phyloP scores from a whole-genome alignment of 2,888 invertebrate genomes.

The Yponomeuta sedellus region DNA sequence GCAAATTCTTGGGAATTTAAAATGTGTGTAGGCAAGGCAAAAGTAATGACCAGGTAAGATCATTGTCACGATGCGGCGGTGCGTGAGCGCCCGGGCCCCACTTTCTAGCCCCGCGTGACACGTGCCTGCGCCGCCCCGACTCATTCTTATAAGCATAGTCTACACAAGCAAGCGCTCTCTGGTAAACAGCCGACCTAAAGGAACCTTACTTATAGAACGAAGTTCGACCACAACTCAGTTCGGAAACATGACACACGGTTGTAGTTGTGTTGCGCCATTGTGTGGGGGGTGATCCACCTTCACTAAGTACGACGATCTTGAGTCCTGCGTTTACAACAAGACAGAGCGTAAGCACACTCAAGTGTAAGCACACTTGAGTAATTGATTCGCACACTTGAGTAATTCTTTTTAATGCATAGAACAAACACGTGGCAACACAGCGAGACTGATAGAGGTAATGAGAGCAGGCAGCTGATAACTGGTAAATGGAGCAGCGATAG shows the following conservation, averaged over 20 bases:
- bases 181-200: no score
- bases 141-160: neutral
- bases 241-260: no score
- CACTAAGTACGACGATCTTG: no score
- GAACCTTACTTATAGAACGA: no score
- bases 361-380: neutral
- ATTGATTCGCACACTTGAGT: neutral
- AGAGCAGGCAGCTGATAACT: neutral
- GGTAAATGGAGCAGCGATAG: neutral
- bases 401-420: neutral
- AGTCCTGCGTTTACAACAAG: no score
- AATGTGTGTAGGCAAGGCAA: neutral
- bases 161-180: no score
- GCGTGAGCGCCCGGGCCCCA: constrained; percentile 13
- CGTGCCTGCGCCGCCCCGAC: neutral
- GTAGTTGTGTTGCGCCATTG: no score
- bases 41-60: neutral
- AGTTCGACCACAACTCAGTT: no score
- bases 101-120: constrained; percentile 12
- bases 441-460: neutral
- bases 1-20: neutral
- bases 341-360: neutral
- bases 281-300: no score
- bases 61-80: neutral
- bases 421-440: neutral